Percentiles rank a stretch among this genome's conserved stretches.
Conservation (phyloP, 1,140 invertebrate species). For the Zelostemma sp. region DNA sequence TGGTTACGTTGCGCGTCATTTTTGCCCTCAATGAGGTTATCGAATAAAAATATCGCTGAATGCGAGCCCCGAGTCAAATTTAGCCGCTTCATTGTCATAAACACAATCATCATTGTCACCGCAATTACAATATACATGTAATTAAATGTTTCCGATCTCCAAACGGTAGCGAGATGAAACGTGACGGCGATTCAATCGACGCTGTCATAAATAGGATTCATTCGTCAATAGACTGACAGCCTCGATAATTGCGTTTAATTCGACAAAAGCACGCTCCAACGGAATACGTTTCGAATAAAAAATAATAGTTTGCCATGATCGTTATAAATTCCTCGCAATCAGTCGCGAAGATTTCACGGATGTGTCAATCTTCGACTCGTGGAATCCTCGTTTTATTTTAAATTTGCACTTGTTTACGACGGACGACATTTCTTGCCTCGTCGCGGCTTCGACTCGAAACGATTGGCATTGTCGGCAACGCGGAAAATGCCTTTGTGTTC, state of each 20-base stretch:
- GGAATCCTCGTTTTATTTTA: neutral
- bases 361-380: neutral
- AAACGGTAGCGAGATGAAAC: constrained; percentile 33
- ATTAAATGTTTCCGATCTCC: constrained; percentile 26
- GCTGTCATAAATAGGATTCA: neutral
- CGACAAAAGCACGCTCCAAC: neutral
- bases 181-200: neutral
- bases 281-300: no score
- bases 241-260: constrained; percentile 3
- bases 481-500: constrained; percentile 39
- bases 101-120: constrained; percentile 24
- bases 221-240: neutral
- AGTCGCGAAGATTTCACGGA: neutral
- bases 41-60: constrained; percentile 24
- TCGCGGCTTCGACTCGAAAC: constrained; percentile 16
- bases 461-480: constrained; percentile 30
- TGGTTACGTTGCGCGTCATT: no score
- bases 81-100: constrained; percentile 24
- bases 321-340: neutral
- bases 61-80: constrained; percentile 17
- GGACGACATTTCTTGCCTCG: constrained; percentile 6
- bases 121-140: constrained; percentile 35
- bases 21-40: constrained; percentile 5
- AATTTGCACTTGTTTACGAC: neutral
- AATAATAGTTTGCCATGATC: no score